A percentile compares a stretch with the other conserved stretches of the same genome.
Conservation (phyloP, 2,113 vertebrate species). For the Perccottus glenii region DNA sequence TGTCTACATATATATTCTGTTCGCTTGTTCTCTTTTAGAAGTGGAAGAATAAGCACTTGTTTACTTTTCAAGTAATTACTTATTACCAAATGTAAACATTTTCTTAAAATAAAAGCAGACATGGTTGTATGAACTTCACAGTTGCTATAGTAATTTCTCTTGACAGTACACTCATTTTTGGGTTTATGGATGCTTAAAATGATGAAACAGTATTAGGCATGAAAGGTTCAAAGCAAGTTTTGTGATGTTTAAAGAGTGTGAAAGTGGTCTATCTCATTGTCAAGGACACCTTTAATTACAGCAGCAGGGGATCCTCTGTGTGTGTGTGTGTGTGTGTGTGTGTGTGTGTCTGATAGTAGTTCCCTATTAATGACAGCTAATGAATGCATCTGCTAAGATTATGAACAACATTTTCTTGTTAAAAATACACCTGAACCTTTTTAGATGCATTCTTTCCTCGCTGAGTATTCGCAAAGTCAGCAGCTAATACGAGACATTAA, state of each 20-base stretch:
- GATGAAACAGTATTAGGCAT: conserved; percentile 28
- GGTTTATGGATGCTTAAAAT: no score
- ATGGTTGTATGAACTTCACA: no score
- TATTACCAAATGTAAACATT: no score
- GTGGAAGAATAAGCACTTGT: no score
- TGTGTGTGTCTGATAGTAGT: conserved; percentile 14
- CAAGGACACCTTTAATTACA: conserved; percentile 83
- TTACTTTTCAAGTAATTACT: no score
- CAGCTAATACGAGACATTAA: no score
- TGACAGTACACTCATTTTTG: not conserved
- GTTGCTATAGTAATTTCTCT: no score
- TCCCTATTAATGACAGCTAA: conserved; percentile 20
- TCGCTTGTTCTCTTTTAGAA: no score
- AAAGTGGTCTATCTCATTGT: conserved; percentile 69
- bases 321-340: conserved; percentile 25
- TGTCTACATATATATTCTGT: no score
- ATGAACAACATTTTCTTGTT: conserved; percentile 1
- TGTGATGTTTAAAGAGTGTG: conserved; percentile 61
- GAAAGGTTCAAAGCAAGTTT: conserved; percentile 11
- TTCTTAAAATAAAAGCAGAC: no score
- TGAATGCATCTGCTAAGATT: conserved; percentile 15
- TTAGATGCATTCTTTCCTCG: not conserved
- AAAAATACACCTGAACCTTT: not conserved
- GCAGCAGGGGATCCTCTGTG: conserved; percentile 56
- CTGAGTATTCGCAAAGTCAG: no score